These are phyloP conservation scores for Acridotheres tristis DNA, from an alignment of 2,797 vertebrate genomes.

Conservation along the genomic window DNA sequence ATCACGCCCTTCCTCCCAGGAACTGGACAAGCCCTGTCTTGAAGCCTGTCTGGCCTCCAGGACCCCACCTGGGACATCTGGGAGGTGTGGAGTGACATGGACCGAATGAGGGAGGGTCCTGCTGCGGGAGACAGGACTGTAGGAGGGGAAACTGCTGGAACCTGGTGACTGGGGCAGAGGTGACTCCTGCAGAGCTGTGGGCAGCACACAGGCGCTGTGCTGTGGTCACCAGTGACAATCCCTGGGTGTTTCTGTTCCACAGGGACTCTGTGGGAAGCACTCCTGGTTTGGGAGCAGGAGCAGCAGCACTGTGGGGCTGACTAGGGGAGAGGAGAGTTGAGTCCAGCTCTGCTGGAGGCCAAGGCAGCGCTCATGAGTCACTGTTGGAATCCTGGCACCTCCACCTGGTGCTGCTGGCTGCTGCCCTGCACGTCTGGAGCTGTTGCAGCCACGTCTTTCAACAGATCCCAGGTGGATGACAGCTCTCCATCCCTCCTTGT, in stretches of 20 bases:
- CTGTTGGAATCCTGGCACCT: background rate
- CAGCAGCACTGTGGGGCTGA: background rate
- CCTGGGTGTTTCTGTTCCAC: rapidly evolving
- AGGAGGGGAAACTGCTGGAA: background rate
- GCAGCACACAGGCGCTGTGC: rapidly evolving
- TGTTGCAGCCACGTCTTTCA: background rate
- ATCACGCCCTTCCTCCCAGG: background rate
- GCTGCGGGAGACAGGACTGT: rapidly evolving
- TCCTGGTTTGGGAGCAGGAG: background rate
- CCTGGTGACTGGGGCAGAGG: background rate
- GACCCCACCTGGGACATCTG: background rate
- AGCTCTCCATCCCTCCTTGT: background rate
- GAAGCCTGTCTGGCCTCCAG: background rate
- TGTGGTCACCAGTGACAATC: rapidly evolving
- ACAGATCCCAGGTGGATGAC: background rate
- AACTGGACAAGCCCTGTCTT: background rate
- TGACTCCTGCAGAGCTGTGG: background rate
- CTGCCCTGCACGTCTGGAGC: background rate
- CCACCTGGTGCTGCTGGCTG: background rate
- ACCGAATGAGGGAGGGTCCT: background rate
- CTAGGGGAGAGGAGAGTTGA: background rate
- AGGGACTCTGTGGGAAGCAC: rapidly evolving
- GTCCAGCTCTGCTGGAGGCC: background rate
- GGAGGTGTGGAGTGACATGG: rapidly evolving
- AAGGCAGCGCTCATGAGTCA: background rate